Conservation (phyloP, 2,113 vertebrate genomes). For the Picathartes gymnocephalus region DNA sequence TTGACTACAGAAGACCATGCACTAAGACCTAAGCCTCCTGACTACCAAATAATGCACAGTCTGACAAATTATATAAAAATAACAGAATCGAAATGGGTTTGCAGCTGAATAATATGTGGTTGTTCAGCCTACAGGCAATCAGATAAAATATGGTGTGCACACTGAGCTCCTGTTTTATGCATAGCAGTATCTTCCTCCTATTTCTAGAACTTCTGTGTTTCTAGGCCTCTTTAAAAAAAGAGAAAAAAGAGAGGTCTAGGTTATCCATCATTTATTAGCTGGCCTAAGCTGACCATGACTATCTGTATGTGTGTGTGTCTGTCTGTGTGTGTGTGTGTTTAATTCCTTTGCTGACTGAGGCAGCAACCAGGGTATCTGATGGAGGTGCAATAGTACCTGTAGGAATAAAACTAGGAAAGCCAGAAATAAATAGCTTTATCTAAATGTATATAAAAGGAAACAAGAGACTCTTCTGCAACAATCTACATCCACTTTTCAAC, state of each 20-base stretch:
- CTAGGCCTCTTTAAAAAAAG: not conserved
- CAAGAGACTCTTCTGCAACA: not conserved
- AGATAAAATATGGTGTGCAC: not conserved
- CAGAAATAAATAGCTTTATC: not conserved
- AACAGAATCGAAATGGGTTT: not conserved
- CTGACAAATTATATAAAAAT: not conserved
- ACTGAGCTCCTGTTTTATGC: not conserved
- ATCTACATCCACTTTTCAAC: not conserved
- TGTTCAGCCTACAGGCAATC: not conserved
- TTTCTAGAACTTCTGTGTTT: not conserved
- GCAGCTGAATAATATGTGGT: not conserved
- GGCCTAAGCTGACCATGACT: not conserved
- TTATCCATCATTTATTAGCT: not conserved
- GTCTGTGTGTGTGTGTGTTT: not conserved
- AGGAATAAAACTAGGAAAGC: not conserved
- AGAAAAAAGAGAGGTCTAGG: not conserved
- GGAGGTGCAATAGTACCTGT: not conserved
- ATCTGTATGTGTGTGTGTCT: no score
- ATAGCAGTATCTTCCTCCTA: not conserved
- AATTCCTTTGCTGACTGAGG: not conserved
- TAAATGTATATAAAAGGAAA: not conserved
- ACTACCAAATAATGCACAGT: not conserved
- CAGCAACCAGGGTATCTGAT: not conserved
- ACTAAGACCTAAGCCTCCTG: not conserved
- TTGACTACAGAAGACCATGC: not conserved